A percentile compares a stretch with the other conserved stretches of the same genome.
Conservation (phyloP, 2,113 vertebrate species). For the Chaetura pelagica region DNA sequence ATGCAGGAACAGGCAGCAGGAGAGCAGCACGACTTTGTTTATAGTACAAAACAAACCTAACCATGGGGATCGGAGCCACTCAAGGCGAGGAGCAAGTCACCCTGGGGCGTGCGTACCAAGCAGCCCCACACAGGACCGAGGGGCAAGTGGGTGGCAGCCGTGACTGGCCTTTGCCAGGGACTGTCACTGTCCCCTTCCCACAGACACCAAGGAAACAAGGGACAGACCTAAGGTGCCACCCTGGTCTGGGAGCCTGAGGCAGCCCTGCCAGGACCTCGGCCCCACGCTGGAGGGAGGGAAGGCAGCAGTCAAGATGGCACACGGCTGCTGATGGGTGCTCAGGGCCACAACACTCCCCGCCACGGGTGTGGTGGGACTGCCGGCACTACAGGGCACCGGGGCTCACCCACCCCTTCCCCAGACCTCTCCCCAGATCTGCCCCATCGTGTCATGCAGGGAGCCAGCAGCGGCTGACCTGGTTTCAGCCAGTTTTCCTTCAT, state of each 20-base stretch:
- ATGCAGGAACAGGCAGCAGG: not conserved
- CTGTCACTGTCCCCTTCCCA: not conserved
- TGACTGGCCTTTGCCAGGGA: not conserved
- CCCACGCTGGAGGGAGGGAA: not conserved
- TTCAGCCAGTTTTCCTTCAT: conserved; percentile 66
- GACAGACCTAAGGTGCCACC: fast-evolving
- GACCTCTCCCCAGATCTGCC: not conserved
- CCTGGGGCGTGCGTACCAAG: not conserved
- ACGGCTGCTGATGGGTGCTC: not conserved
- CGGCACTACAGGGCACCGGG: fast-evolving
- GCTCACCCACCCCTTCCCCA: not conserved
- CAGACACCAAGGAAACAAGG: fast-evolving
- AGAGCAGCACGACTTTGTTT: not conserved
- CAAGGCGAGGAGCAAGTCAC: fast-evolving
- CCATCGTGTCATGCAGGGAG: not conserved
- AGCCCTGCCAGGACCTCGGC: fast-evolving
- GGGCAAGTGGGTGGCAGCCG: not conserved
- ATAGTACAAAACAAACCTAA: not conserved
- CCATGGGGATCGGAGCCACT: not conserved
- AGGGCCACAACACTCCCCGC: not conserved
- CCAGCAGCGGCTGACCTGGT: conserved; percentile 49
- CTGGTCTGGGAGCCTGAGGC: not conserved
- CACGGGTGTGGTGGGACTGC: fast-evolving
- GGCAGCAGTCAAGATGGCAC: fast-evolving
- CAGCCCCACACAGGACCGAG: fast-evolving